Base-by-base conservation (phyloP, 2,113 vertebrate species). In the Pyxicephalus adspersus region DNA sequence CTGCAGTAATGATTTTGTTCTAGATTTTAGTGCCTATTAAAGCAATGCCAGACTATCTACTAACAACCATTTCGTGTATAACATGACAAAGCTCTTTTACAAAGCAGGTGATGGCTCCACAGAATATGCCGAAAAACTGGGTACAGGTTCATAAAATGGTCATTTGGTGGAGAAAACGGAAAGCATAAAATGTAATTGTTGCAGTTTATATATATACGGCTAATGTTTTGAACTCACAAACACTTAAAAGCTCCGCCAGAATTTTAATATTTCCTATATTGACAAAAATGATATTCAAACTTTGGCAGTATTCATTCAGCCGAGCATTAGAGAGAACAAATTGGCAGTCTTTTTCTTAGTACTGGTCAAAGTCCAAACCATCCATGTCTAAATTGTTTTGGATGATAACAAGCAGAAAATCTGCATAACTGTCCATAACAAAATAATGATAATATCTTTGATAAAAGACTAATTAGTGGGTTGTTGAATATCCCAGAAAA, bases 151-250 rank as follows among this genome's bases (percentile, higher is more conserved):
- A 67, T 79, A 79, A 79, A 68, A 67, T 23, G 15, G 34, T 38
- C 8, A 68, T 79, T 79, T 79, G 45, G 26, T 2, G 2, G 28
- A 80, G 67, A 8, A 52, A 64, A 26, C 63, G 15, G 8, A 80
- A 72, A 34, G 38, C 67, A 80, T 80, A 80, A 80, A 72, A 64
- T 80, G 67, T 23, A 80, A 63, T 50, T 80, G 29, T 71, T 70
- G 31, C 29, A 72, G 64, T 50, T 72, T 80, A 64, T 34, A 64
- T 72, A 29, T 74, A n/a, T 29, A 80, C 72, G 17, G 58, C 78
- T 72, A 80, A 72, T 80, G 78, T 72, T 72, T 72, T 80, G 57
- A 80, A 72, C 67, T 80, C 67, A 80, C 78, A 80, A 54, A 80
- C 64, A 64, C 78, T 80, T 80, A 72, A 80, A 64, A 63, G 18